Base-by-base conservation (phyloP, 2,888 invertebrate genomes). In the Gibbula magus region DNA sequence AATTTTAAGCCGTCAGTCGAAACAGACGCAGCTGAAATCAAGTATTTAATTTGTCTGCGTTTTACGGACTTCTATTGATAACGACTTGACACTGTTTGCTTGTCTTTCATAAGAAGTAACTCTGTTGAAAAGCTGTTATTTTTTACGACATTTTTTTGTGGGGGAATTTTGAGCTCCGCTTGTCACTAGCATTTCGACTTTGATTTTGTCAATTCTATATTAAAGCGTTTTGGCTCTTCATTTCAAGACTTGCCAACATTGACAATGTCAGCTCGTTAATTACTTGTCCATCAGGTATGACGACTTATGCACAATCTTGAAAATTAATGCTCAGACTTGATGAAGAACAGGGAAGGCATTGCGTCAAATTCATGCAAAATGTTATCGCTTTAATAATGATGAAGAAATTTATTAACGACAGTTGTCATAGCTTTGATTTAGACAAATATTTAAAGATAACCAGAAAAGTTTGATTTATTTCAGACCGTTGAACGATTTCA, bases 51-150 rank as follows among this genome's bases (percentile, higher is more conserved):
- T 70, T 70, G 39, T 70, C 70, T 70, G 32, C 35, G 35, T n/a
- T n/a, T 39, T 61, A 13, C 61, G 25, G 25, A 29, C 29, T 61
- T 20, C n/a, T 70, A 35, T 70, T 70, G 70, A 70, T 35, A 70
- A 70, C 39, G 2, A 35, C 39, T 70, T 70, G 70, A 35, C 70
- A 67, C 10, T 70, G 35, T 70, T 70, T 70, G 32, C 20, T 35
- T 32, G 35, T 35, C 32, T 70, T 70, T 70, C 8, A 70, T 70
- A 70, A 70, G 39, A 39, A 70, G 18, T 70, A 70, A 70, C 70
- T 18, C 20, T 39, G 70, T 70, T 70, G 70, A 70, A 70, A 70
- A 70, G 61, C 39, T 39, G 39, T 32, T 70, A 35, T 32, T 35
- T 35, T 70, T 70, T 70, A 70, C 39, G 20, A 70, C 29, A 35